Base-by-base conservation (phyloP, 2,888 invertebrate species). In the Aleiodes alternator region DNA sequence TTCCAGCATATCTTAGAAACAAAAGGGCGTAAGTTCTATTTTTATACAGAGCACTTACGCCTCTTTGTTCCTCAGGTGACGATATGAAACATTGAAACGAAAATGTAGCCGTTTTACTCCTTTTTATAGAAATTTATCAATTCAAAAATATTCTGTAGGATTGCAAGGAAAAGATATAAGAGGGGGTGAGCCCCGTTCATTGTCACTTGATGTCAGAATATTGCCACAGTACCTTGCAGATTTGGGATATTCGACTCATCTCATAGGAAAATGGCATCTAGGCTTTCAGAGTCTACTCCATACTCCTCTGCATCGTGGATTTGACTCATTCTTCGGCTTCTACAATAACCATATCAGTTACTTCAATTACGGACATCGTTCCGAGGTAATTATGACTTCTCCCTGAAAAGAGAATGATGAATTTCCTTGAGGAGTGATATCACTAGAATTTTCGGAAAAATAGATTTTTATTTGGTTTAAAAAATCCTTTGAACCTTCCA, bases 301-400 rank as follows among this genome's bases (percentile, higher is more conserved):
- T 85, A 93, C 95, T 5, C 96, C 97, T 0, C 92, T 92, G 0
- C 90, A 91, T 76, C 91, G 96, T 68, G 96, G 96, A 1, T 98
- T 96, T 86, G 94, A 96, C 83, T 92, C 92, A 8, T 96, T 97
- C 87, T 95, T 94, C 85, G 98, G 98, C 1, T 97, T 96, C 87
- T 95, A 95, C 91, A 94, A 95, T 75, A 96, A 96, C 5, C 94
- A 92, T 80, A 93, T 96, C 74, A 96, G 97, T 86, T 98, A 97
- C 86, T 96, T 93, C 84, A 94, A 95, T 82, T 93, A 94, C 79
- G 92, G 91, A 31, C 90, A 92, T 11, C 84, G 89, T n/a, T 91
- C 91, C 85, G 89, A 90, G 48, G 84, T 84, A 73, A 57, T 68
- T 48, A 34, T 38, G n/a, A 38, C 9, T 16, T 23, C 2, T 23